Conservation (phyloP, 2,113 vertebrate species). For the Sinocyclocheilus rhinocerous region DNA sequence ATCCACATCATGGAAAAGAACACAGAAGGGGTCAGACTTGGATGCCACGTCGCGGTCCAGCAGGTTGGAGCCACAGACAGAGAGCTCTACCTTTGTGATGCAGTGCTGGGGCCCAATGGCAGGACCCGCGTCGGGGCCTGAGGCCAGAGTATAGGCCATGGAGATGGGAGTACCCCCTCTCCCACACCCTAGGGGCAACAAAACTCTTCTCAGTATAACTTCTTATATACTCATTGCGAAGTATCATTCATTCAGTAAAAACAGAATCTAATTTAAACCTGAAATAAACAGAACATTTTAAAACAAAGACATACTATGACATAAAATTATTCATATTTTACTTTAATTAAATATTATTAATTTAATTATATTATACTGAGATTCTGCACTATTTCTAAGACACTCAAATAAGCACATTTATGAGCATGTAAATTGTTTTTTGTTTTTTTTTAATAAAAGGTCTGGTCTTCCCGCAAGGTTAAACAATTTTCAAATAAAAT, state of each 20-base stretch:
- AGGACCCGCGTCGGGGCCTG: constrained; percentile 64
- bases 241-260: background rate
- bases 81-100: constrained; percentile 91
- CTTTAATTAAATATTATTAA: no score
- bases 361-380: no score
- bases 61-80: constrained; percentile 85
- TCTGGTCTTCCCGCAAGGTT: no score
- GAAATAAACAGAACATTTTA: no score
- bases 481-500: no score
- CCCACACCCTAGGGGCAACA: constrained; percentile 68
- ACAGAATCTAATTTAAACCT: no score
- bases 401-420: no score
- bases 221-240: background rate
- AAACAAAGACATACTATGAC: no score
- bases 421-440: no score
- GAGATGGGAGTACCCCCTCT: constrained; percentile 63
- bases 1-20: constrained; percentile 89
- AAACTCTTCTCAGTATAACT: background rate
- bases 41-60: constrained; percentile 96
- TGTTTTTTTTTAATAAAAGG: no score
- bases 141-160: constrained; percentile 86
- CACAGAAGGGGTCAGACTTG: constrained; percentile 97
- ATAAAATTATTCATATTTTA: no score
- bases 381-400: no score
- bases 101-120: constrained; percentile 83